These are phyloP conservation scores for Ptychochromis oligacanthus DNA, from an alignment of 2,113 vertebrate species.

Conservation along the genomic window DNA sequence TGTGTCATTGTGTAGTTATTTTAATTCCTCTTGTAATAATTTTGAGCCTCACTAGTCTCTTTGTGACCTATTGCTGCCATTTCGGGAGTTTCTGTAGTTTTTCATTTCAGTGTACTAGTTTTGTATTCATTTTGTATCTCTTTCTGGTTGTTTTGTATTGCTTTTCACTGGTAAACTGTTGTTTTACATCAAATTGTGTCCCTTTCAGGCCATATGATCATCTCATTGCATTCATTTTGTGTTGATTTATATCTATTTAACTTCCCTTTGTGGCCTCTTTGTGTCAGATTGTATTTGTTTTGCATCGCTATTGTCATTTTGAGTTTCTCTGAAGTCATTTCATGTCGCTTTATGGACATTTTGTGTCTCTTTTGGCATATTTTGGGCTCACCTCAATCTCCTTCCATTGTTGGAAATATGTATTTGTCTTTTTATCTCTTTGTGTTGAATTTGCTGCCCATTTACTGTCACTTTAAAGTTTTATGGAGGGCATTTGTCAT, in stretches of 20 bases:
- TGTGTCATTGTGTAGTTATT: background rate
- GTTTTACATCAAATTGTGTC: too few relatives aligned
- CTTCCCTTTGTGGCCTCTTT: background rate
- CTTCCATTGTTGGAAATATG: background rate
- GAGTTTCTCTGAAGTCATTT: background rate
- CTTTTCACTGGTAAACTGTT: too few relatives aligned
- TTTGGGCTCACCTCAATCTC: background rate
- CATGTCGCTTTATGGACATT: background rate
- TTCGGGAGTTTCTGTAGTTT: background rate
- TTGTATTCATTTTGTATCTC: background rate
- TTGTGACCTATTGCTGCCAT: background rate
- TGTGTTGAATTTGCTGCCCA: background rate
- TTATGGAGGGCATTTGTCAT: background rate
- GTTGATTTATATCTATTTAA: background rate
- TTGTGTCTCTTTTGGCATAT: accelerated
- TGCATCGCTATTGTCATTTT: background rate
- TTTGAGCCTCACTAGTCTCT: background rate
- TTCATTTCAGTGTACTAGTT: background rate
- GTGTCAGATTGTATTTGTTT: background rate
- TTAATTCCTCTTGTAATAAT: background rate
- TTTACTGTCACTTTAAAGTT: background rate
- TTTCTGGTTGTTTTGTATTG: too few relatives aligned
- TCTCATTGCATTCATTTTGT: background rate
- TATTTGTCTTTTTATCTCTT: background rate
- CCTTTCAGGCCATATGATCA: background rate